These are phyloP conservation scores for Azorinus chamasolen DNA, from an alignment of 2,888 invertebrate genomes.

Conservation along the genomic window DNA sequence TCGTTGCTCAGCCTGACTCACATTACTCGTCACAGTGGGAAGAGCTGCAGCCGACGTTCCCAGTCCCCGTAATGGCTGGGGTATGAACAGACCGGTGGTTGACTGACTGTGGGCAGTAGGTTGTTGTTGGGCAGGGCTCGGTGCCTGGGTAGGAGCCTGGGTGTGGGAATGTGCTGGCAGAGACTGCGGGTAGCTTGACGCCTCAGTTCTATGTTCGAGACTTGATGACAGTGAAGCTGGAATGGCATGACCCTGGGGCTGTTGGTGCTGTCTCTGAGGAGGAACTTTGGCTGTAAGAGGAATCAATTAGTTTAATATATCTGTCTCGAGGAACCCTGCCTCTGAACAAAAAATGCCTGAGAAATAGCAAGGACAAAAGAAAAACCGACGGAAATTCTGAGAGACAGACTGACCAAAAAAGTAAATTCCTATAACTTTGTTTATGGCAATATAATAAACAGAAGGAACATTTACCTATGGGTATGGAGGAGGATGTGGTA, in stretches of 20 bases:
- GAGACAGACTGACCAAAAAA: no score
- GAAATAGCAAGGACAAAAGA: no score
- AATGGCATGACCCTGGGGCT: constrained; percentile 48
- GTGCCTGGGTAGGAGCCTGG: constrained; percentile 33
- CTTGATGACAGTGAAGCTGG: constrained; percentile 27
- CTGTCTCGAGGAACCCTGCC: neutral
- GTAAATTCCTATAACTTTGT: no score
- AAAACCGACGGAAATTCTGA: no score
- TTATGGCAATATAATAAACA: no score
- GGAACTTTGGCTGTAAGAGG: constrained; percentile 77
- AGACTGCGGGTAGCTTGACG: constrained; percentile 55
- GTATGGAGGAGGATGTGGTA: constrained; percentile 70
- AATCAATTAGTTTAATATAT: neutral
- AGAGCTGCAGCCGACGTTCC: constrained; percentile 46
- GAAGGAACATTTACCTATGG: constrained; percentile 73
- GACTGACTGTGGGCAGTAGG: constrained; percentile 51
- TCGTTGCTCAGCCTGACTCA: constrained; percentile 42
- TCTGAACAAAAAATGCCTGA: neutral
- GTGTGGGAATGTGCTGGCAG: constrained; percentile 44
- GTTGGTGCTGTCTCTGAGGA: constrained; percentile 75
- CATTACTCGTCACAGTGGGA: constrained; percentile 40
- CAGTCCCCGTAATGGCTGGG: constrained; percentile 46
- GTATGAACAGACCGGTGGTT: constrained; percentile 61
- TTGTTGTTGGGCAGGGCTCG: constrained; percentile 26
- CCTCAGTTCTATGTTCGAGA: constrained; percentile 43